Percentiles rank a stretch among this genome's conserved stretches.
These are phyloP conservation scores for Tribolium freemani DNA, from an alignment of 2,888 invertebrate genomes.

Conservation along the genomic window DNA sequence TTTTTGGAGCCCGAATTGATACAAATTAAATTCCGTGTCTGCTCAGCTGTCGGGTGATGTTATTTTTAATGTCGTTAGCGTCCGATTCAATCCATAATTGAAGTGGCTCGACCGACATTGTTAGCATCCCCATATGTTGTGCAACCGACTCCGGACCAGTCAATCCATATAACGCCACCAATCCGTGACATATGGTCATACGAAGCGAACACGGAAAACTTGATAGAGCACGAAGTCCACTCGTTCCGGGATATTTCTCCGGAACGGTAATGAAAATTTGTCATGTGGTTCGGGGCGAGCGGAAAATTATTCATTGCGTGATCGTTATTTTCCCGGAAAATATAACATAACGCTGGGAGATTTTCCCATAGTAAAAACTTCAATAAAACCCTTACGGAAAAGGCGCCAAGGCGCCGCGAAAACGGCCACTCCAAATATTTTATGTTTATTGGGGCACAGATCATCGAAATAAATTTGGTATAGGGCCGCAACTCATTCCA, in stretches of 20 bases:
- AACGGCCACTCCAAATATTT: not conserved
- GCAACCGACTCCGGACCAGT: constrained; percentile 13
- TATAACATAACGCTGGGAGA: not conserved
- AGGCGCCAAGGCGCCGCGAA: not conserved
- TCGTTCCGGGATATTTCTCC: constrained; percentile 27
- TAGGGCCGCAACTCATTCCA: not conserved
- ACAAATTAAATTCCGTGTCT: constrained; percentile 31
- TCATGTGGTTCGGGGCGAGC: not conserved
- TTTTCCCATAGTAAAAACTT: not conserved
- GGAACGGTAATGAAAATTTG: constrained; percentile 33
- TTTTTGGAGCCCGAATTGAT: not conserved
- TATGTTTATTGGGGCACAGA: not conserved
- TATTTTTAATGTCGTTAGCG: constrained; percentile 32
- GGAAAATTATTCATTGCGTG: constrained; percentile 1
- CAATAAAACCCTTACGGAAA: not conserved
- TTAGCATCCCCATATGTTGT: constrained; percentile 27
- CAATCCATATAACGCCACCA: constrained; percentile 37
- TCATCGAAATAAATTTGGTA: not conserved
- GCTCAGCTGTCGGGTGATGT: not conserved
- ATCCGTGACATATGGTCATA: constrained; percentile 52
- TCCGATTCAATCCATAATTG: constrained; percentile 27
- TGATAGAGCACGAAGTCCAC: constrained; percentile 41
- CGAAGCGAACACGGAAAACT: constrained; percentile 33
- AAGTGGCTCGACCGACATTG: constrained; percentile 21
- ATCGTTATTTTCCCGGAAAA: not conserved